These are phyloP conservation scores for Anagyrus pseudococci DNA, from an alignment of 2,888 invertebrate species.

Conservation along the genomic window DNA sequence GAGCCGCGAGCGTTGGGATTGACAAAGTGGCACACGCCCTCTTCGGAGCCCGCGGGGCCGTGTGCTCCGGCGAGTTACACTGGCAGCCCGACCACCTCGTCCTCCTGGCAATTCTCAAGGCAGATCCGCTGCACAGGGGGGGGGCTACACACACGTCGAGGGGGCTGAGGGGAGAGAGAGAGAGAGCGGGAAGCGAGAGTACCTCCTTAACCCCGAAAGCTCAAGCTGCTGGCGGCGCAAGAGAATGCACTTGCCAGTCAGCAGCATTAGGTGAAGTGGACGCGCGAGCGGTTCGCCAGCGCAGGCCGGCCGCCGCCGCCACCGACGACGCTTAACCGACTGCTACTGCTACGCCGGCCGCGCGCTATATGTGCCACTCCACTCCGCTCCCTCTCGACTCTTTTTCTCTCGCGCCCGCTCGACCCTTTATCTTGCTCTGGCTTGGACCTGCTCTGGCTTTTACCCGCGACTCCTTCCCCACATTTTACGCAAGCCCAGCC, in stretches of 20 bases:
- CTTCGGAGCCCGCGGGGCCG: too few relatives aligned
- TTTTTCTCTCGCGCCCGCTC: neutral
- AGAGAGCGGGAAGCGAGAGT: constrained; percentile 36
- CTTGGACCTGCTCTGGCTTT: constrained; percentile 3
- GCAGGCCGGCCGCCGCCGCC: too few relatives aligned
- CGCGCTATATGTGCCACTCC: neutral
- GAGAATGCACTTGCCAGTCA: constrained; percentile 42
- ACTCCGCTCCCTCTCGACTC: neutral
- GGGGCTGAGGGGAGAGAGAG: too few relatives aligned
- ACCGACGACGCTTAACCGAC: constrained; percentile 15
- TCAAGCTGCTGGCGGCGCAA: constrained; percentile 13
- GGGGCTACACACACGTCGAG: constrained; percentile 32
- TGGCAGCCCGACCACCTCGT: too few relatives aligned
- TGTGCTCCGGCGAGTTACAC: too few relatives aligned
- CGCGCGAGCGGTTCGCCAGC: constrained; percentile 7
- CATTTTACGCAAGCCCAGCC: too few relatives aligned
- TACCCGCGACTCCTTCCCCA: constrained; percentile 3
- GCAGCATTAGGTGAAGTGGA: constrained; percentile 38
- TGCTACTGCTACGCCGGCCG: neutral
- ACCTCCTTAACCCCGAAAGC: constrained; percentile 45
- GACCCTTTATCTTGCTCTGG: constrained; percentile 23
- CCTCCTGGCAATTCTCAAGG: too few relatives aligned
- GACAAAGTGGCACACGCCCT: constrained; percentile 26
- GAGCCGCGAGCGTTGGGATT: constrained; percentile 23
- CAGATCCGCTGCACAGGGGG: too few relatives aligned